Evolutionary conservation across 1,140 invertebrate genomes (phyloP), one percentile per base, ranked within the genome.

Genomic region (Drosophila quadrilineata): DNA sequence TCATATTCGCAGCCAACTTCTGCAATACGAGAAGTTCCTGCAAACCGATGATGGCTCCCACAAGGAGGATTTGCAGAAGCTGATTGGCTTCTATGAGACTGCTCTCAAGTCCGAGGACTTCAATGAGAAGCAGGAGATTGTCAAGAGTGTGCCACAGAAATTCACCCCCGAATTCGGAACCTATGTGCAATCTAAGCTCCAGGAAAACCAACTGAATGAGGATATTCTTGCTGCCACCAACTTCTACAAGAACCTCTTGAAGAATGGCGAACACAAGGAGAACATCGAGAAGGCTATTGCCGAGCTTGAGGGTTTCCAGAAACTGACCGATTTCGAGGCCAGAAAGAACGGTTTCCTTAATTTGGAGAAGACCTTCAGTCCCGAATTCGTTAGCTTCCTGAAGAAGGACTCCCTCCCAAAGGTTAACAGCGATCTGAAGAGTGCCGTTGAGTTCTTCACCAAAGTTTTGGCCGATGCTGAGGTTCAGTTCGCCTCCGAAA

Each of bases 1-100:
- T 9, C 54, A 75, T 8, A 64, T 79, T 16, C 75, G 75, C 10
- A 69, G 49, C 6, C 69, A 79, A n/a, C 56, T 79, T 6, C 64
- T 65, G 10, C 45, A 53, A 6, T 79, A 66, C 19, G 53, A 75
- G 28, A 58, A 58, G 3, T 72, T 72, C 12, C 36, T 79, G 5
- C 24, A 31, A 21, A 49, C 38, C 12, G 75, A 75, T 12, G 69
- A 75, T 52, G 75, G 68, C 0, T 28, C 72, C 5, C 69, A 79
- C 29, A 79, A 75, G 46, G 64, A 54, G 17, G 59, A 79, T 35
- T 31, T 79, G 2, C 29, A 68, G 14, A 72, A 69, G 8, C 28
- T 79, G 28, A 75, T 79, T 29, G 24, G 16, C 6, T 29, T 75
- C 22, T 72, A 75, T 12, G 75, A 79, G n/a, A 28, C 68, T 6